phyloP scores from a whole-genome alignment of 2,113 vertebrate genomes.

The Conger conger region DNA sequence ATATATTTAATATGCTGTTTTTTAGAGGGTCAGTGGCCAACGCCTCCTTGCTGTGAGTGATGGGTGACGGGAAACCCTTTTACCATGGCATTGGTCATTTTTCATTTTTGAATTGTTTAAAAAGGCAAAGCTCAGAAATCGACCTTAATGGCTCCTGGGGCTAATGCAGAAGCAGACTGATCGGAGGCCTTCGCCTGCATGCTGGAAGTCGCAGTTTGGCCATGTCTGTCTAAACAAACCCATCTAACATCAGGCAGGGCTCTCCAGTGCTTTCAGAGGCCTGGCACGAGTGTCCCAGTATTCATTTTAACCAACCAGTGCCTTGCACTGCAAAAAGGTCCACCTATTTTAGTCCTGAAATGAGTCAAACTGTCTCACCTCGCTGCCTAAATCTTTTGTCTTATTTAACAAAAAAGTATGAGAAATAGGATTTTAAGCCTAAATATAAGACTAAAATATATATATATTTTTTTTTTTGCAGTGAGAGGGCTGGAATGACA shows the following conservation, averaged over 20 bases:
- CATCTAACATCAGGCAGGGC: slow-evolving; percentile 60
- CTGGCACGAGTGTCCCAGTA: slow-evolving; percentile 48
- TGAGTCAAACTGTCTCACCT: too few species aligned
- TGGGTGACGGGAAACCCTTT: slow-evolving; percentile 40
- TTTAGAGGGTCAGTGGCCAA: background rate
- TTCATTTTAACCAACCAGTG: slow-evolving; percentile 37
- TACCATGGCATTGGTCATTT: slow-evolving; percentile 52
- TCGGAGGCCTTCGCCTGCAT: slow-evolving; percentile 45
- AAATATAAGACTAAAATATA: too few species aligned
- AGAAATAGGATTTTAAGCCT: too few species aligned
- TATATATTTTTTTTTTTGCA: too few species aligned
- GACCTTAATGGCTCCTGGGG: slow-evolving; percentile 49
- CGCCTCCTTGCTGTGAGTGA: slow-evolving; percentile 11
- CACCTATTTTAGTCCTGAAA: too few species aligned
- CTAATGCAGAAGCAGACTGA: slow-evolving; percentile 54
- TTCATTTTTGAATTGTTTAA: slow-evolving; percentile 65
- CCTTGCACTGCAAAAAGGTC: too few species aligned
- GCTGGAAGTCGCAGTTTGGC: slow-evolving; percentile 55
- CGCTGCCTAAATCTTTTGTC: too few species aligned
- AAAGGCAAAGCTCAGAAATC: slow-evolving; percentile 45
- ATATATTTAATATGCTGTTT: background rate
- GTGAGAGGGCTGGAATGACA: too few species aligned
- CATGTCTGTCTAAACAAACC: slow-evolving; percentile 62
- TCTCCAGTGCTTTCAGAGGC: slow-evolving; percentile 28
- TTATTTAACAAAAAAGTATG: too few species aligned